Conservation (phyloP, 1,140 invertebrate species). For the Anastrepha ludens region DNA sequence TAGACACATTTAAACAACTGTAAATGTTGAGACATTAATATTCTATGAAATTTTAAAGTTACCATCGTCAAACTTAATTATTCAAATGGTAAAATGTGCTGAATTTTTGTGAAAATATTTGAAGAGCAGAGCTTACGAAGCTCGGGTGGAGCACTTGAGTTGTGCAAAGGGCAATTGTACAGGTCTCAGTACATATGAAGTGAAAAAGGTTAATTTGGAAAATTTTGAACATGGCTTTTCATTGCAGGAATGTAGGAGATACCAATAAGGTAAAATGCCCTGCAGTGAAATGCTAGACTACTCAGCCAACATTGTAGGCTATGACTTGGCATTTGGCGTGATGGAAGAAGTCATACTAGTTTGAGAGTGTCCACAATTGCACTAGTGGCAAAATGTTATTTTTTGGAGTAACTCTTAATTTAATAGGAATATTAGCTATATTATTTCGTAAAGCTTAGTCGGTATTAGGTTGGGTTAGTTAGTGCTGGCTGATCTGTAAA, state of each 20-base stretch:
- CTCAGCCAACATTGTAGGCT: no score
- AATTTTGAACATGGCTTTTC: neutral
- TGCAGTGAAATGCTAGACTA: no score
- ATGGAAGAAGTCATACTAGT: no score
- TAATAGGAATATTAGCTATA: no score
- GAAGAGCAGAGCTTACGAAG: neutral
- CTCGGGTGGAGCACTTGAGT: neutral
- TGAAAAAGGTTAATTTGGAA: neutral
- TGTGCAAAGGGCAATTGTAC: neutral
- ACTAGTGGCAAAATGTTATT: no score
- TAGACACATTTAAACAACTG: neutral
- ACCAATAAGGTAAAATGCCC: no score
- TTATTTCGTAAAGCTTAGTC: no score
- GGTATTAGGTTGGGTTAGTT: no score
- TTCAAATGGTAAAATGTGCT: conserved; percentile 26
- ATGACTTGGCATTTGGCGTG: no score
- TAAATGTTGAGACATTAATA: conserved; percentile 28
- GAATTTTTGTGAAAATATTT: conserved; percentile 11
- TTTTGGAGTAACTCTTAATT: no score
- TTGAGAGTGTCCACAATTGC: no score
- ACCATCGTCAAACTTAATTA: conserved; percentile 40
- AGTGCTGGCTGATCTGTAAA: no score
- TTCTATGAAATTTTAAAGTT: conserved; percentile 40
- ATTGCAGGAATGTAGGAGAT: neutral
- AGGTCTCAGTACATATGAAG: neutral